Percentiles rank a stretch among this genome's conserved stretches.
Conservation (phyloP, 2,888 invertebrate species). For the Diarsia mendica region DNA sequence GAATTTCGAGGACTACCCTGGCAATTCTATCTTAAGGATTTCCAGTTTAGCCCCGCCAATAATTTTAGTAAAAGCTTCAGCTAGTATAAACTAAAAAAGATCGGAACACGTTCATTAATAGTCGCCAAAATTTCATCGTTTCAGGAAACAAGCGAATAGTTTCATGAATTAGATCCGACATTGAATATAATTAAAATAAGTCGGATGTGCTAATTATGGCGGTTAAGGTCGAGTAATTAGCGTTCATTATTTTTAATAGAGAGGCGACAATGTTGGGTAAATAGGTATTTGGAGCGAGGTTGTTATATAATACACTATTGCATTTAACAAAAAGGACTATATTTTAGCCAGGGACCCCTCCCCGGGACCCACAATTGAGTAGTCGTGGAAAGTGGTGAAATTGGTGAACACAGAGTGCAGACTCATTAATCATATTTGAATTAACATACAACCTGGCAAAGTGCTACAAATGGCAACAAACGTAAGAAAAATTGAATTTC, state of each 20-base stretch:
- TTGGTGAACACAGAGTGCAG: background rate
- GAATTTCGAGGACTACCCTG: too few relatives aligned
- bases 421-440: too few relatives aligned
- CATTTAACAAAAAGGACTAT: background rate
- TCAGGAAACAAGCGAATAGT: slow-evolving; percentile 61
- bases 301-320: slow-evolving; percentile 66
- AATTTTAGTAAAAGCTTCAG: background rate
- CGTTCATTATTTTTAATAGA: slow-evolving; percentile 78
- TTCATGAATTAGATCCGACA: slow-evolving; percentile 73
- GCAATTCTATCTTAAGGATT: background rate
- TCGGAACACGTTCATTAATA: slow-evolving; percentile 19
- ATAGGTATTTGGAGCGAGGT: slow-evolving; percentile 70
- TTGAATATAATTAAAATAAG: slow-evolving; percentile 73
- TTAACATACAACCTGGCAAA: too few relatives aligned
- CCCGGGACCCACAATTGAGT: background rate
- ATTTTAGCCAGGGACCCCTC: background rate
- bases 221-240: slow-evolving; percentile 80
- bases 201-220: slow-evolving; percentile 81
- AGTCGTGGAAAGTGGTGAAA: background rate
- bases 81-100: background rate
- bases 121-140: slow-evolving; percentile 59
- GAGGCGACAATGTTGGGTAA: slow-evolving; percentile 51
- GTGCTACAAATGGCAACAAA: too few relatives aligned
- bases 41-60: background rate
- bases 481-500: too few relatives aligned